Base-by-base conservation (phyloP, 2,797 vertebrate genomes). In the Streptopelia turtur region DNA sequence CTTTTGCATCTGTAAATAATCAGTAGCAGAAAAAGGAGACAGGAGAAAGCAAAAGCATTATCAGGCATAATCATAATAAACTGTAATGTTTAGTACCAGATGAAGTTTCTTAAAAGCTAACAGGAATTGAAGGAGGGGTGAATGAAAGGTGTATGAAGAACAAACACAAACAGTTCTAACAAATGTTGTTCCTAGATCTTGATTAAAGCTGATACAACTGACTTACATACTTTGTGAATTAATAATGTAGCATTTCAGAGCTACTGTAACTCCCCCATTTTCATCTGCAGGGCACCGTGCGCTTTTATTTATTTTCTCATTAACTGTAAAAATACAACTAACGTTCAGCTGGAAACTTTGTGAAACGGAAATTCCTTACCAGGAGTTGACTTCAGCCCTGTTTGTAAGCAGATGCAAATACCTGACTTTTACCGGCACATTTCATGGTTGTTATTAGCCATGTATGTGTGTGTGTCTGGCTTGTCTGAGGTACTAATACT, bases 291-390 rank as follows among this genome's bases (percentile, higher is more conserved):
- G 37, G 25, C 49, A 85, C 14, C 28, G 5, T 16, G 23, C 92
- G 57, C 31, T 94, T 81, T 72, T 81, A 3, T 61, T 72, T 87
- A 30, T 70, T 57, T 85, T 49, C 49, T 74, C 41, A 43, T 78
- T 89, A 89, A 50, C n/a, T 4, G 1, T 66, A 84, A 78, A 92
- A 80, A 80, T 16, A 68, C 17, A 10, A 75, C 57, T 65, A n/a
- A 80, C 14, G 24, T 63, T 88, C 57, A 59, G 33, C 50, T 86
- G 65, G 31, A 91, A 92, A 89, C 27, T 79, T 72, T 57, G 76
- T 59, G 79, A 88, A 78, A 96, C 39, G 50, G 37, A 61, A 94
- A 94, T 72, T 84, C 64, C 50, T 86, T 50, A 78, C 20, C n/a
- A 72, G 68, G 6, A 72, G 41, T 53, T 0, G 1, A 61, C 17